Evolutionary conservation across 2,888 invertebrate genomes (phyloP).

Genomic region (Lottia scabra): DNA sequence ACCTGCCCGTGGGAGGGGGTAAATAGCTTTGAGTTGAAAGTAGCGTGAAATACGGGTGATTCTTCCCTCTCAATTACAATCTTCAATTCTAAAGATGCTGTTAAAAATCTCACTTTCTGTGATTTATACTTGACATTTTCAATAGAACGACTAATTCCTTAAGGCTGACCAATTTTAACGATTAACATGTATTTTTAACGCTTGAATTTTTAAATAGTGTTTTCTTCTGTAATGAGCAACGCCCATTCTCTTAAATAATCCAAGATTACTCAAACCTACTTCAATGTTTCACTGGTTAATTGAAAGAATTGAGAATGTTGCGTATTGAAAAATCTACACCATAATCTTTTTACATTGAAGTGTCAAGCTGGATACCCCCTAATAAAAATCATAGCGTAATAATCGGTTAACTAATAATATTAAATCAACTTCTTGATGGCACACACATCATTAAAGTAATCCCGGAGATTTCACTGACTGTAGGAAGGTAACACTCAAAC

Average conservation of each 20-base stretch:
- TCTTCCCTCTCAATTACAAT: constrained; percentile 5
- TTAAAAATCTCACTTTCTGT: constrained; percentile 3
- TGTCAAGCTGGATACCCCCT: not conserved
- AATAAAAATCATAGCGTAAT: not conserved
- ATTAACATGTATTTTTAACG: constrained; percentile 5
- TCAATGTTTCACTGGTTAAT: not conserved
- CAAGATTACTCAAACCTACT: not conserved
- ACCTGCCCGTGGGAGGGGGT: constrained; percentile 7
- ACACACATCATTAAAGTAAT: too few relatives aligned
- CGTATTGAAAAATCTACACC: not conserved
- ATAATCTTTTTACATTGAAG: not conserved
- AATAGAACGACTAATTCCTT: constrained; percentile 3
- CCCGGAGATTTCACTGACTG: too few relatives aligned
- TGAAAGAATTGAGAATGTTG: not conserved
- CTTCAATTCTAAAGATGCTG: constrained; percentile 3
- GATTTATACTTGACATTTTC: constrained; percentile 4
- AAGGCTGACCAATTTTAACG: constrained; percentile 3
- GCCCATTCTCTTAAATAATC: constrained; percentile 2
- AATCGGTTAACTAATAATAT: not conserved
- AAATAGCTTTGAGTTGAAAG: constrained; percentile 2
- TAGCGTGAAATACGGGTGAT: constrained; percentile 5
- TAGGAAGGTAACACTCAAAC: too few relatives aligned
- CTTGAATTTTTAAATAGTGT: not conserved
- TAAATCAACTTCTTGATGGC: too few relatives aligned
- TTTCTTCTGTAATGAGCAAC: not conserved